A percentile compares a stretch with the other conserved stretches of the same genome.
These are phyloP conservation scores for Eulimnadia texana DNA, from an alignment of 1,140 invertebrate genomes.

Conservation along the genomic window DNA sequence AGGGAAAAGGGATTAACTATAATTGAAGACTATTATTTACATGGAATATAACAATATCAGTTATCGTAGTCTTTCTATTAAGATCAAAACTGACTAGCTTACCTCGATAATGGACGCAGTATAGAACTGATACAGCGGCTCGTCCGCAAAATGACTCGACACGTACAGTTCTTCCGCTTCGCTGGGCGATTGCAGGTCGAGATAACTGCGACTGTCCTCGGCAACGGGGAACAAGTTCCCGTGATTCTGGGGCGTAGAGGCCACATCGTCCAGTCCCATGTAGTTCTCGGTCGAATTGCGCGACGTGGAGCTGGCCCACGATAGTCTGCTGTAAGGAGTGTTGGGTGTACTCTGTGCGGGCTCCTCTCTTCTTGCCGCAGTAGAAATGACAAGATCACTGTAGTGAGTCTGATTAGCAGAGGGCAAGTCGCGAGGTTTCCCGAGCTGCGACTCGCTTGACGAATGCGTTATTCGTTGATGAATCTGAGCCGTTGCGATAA, in stretches of 20 bases:
- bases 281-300: constrained; percentile 11
- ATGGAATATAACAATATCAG: no score
- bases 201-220: constrained; percentile 5
- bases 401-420: not conserved
- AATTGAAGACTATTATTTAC: no score
- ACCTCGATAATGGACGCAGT: constrained; percentile 59
- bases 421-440: no score
- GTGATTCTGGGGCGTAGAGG: not conserved
- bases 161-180: constrained; percentile 13
- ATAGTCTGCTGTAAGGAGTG: constrained; percentile 12
- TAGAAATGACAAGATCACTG: not conserved
- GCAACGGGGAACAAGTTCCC: not conserved
- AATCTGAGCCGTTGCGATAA: not conserved
- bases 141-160: constrained; percentile 39
- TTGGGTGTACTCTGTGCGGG: not conserved
- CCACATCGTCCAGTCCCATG: constrained; percentile 12
- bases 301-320: constrained; percentile 6
- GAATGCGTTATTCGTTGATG: not conserved
- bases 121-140: constrained; percentile 84
- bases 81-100: no score
- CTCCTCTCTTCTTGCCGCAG: not conserved
- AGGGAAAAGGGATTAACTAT: no score
- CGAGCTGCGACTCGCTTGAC: not conserved
- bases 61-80: no score
- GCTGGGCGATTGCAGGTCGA: not conserved